Evolutionary conservation across 2,888 invertebrate genomes (phyloP).

Genomic region (Dryocosmus kuriphilus): DNA sequence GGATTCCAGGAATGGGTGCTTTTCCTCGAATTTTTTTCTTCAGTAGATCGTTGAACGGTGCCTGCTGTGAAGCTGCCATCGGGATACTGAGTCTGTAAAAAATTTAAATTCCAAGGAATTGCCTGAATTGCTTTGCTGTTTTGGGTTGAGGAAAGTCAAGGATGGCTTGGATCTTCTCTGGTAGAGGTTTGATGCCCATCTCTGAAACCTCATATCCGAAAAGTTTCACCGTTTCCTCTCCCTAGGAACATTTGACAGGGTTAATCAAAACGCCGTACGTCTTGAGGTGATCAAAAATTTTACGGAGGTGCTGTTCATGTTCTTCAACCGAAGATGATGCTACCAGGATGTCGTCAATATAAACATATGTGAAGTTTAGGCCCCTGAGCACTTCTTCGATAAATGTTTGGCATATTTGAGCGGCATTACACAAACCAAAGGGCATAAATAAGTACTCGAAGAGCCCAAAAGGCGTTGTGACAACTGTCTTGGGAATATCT

Average conservation of each 20-base stretch:
- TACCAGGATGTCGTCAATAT: slow-evolving; percentile 58
- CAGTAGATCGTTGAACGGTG: too few species aligned
- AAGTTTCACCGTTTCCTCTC: too few species aligned
- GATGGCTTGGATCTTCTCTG: too few species aligned
- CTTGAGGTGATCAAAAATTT: slow-evolving; percentile 51
- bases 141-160: too few species aligned
- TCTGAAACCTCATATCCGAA: too few species aligned
- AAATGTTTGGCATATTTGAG: slow-evolving; percentile 59
- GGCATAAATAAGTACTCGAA: slow-evolving; percentile 64
- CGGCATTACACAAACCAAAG: slow-evolving; percentile 65
- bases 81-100: too few species aligned
- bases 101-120: slow-evolving; percentile 69
- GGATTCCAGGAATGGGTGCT: slow-evolving; percentile 22
- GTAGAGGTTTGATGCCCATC: too few species aligned
- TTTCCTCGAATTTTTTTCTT: slow-evolving; percentile 48
- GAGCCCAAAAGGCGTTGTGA: slow-evolving; percentile 66
- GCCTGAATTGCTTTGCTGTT: slow-evolving; percentile 42
- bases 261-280: slow-evolving; percentile 47
- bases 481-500: slow-evolving; percentile 66
- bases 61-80: slow-evolving; percentile 67
- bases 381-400: too few species aligned
- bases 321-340: too few species aligned
- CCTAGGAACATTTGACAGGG: too few species aligned
- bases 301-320: too few species aligned
- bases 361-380: slow-evolving; percentile 52